Evolutionary conservation across 2,888 invertebrate genomes (phyloP).

Genomic region (Corbicula japonica): DNA sequence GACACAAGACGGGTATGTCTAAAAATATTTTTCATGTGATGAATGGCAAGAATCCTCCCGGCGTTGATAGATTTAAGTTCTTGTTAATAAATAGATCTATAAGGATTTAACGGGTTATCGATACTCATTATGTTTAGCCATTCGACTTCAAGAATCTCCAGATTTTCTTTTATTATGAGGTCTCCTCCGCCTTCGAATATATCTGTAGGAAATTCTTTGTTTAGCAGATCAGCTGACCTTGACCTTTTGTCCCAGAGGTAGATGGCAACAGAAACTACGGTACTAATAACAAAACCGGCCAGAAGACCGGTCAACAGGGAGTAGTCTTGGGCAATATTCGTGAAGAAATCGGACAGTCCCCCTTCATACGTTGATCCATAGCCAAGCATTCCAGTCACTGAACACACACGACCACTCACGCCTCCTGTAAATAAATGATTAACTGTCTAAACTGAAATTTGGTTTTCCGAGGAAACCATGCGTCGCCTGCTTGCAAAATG

Average conservation of each 20-base stretch:
- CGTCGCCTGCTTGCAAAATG: too few species aligned
- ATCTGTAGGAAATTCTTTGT: background rate
- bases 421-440: slow-evolving; percentile 70
- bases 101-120: slow-evolving; percentile 78
- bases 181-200: background rate
- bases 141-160: slow-evolving; percentile 46
- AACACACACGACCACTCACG: slow-evolving; percentile 68
- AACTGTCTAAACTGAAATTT: too few species aligned
- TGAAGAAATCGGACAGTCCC: slow-evolving; percentile 75
- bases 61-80: slow-evolving; percentile 65
- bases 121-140: slow-evolving; percentile 78
- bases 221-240: background rate
- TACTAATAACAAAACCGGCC: slow-evolving; percentile 69
- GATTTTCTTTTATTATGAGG: background rate
- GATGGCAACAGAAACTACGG: slow-evolving; percentile 73
- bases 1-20: slow-evolving; percentile 18
- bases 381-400: slow-evolving; percentile 70
- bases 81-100: slow-evolving; percentile 66
- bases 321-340: slow-evolving; percentile 76
- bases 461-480: too few species aligned
- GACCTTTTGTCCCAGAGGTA: slow-evolving; percentile 61
- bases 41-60: slow-evolving; percentile 22
- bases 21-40: slow-evolving; percentile 43
- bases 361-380: slow-evolving; percentile 75
- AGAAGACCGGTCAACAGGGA: slow-evolving; percentile 78